These are phyloP conservation scores for Phocoena phocoena DNA, from an alignment of 2,113 vertebrate genomes.

Conservation along the genomic window DNA sequence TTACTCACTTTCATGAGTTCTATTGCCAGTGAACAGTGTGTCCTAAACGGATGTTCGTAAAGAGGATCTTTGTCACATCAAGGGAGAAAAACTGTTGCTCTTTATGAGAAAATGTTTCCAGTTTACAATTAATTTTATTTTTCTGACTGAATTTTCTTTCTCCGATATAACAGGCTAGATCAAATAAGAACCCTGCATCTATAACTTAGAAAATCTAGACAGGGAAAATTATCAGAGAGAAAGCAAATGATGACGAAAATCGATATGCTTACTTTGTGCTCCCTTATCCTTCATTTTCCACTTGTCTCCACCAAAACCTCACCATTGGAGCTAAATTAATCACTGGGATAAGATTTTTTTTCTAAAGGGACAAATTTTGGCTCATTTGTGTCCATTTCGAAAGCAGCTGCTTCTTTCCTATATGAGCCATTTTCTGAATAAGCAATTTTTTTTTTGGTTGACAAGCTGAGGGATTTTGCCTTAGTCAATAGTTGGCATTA, in stretches of 20 bases:
- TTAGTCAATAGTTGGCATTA: slow-evolving; percentile 68
- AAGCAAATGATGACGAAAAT: slow-evolving; percentile 36
- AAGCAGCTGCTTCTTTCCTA: slow-evolving; percentile 44
- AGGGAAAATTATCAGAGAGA: slow-evolving; percentile 12
- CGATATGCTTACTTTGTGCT: not conserved
- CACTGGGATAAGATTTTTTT: not conserved
- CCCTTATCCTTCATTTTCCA: not conserved
- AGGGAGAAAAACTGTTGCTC: not conserved
- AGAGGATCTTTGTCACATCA: not conserved
- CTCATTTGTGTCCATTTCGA: slow-evolving; percentile 32
- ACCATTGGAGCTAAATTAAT: slow-evolving; percentile 39
- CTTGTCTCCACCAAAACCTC: slow-evolving; percentile 10
- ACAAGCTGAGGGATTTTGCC: slow-evolving; percentile 57
- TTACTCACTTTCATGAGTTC: not conserved
- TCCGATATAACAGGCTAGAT: not conserved
- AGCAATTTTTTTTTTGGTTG: slow-evolving; percentile 14
- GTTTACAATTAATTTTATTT: slow-evolving; percentile 53
- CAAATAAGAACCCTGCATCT: slow-evolving; percentile 2
- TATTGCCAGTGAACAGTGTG: not conserved
- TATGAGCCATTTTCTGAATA: slow-evolving; percentile 48
- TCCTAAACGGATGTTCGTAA: not conserved
- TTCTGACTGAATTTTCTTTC: slow-evolving; percentile 20
- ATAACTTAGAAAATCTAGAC: slow-evolving; percentile 34
- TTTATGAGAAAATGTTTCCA: slow-evolving; percentile 40
- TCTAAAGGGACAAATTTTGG: slow-evolving; percentile 36